Evolutionary conservation across 2,797 vertebrate genomes (phyloP).

Genomic region (Spondyliosoma cantharus): DNA sequence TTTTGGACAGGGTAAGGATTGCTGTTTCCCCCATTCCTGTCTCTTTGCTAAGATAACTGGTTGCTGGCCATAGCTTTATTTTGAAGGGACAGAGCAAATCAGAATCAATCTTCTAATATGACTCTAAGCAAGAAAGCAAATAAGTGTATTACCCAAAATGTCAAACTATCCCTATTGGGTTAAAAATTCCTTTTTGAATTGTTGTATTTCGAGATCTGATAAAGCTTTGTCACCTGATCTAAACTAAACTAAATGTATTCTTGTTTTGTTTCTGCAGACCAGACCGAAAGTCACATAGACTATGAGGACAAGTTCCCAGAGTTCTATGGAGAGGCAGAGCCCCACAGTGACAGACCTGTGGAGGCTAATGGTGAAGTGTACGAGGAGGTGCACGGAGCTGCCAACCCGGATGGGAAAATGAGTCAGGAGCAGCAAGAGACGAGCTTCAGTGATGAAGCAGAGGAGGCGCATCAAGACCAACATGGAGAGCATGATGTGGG

Average conservation of each 20-base stretch:
- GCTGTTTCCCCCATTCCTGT: neutral
- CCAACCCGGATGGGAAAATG: slow-evolving; percentile 20
- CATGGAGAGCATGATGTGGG: slow-evolving; percentile 54
- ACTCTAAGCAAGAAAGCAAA: neutral
- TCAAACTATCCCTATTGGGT: too few relatives aligned
- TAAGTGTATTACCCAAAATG: neutral
- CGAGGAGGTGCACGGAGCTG: slow-evolving; percentile 63
- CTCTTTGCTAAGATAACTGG: neutral
- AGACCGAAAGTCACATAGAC: slow-evolving; percentile 88
- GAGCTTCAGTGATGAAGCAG: slow-evolving; percentile 26
- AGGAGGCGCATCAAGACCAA: slow-evolving; percentile 63
- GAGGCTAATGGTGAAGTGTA: slow-evolving; percentile 66
- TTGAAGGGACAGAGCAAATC: neutral
- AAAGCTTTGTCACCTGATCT: neutral
- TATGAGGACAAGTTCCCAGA: slow-evolving; percentile 93
- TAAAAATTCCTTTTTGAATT: neutral
- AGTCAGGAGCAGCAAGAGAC: slow-evolving; percentile 54
- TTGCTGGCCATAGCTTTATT: neutral
- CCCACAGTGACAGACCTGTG: slow-evolving; percentile 56
- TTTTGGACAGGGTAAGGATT: neutral
- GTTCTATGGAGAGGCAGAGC: slow-evolving; percentile 73
- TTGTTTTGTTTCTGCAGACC: slow-evolving; percentile 81
- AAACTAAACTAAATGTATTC: slow-evolving; percentile 1
- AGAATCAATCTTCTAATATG: neutral
- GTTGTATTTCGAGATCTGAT: neutral